Base-by-base conservation (phyloP, 1,140 invertebrate genomes). In the Schlechtendalia chinensis region DNA sequence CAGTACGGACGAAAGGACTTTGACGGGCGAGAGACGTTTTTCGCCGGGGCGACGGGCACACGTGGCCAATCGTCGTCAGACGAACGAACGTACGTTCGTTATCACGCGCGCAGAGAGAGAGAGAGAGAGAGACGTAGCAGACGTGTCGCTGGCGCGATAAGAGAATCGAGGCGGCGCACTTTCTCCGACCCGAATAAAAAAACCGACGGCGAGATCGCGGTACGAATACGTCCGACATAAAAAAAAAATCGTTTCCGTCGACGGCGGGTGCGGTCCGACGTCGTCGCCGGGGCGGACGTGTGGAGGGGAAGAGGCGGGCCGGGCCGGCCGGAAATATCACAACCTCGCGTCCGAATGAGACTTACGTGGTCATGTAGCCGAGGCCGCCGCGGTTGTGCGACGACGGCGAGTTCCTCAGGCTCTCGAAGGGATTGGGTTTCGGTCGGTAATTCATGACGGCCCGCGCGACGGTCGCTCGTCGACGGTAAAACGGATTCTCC, bases 111-210 rank as follows among this genome's bases (percentile, higher is more conserved):
- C 65, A 5, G n/a, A n/a, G n/a, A n/a, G n/a, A n/a, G n/a, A n/a
- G n/a, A n/a, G n/a, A n/a, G n/a, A n/a, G n/a, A n/a, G n/a, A n/a
- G n/a, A 56, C 8, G n/a, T n/a, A 19, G 1, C 19, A 56, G 22
- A 59, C 56, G 56, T 1, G 56, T 39, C n/a, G 12, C 4, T 12
- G 11, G 3, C 29, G 32, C 47, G 75, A 79, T 63, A 79, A 63
- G 6, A 63, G 19, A 10, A 22, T 4, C 5, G 4, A 5, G 39
- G 5, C 5, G 39, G n/a, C 17, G 27, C 56, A 63, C 75, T 79
- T 79, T 79, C 75, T 79, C 59, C 58, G 75, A 79, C 75, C 75
- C 75, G 45, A 79, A 61, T 79, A 77, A 39, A 39, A 39, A 3
- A 39, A n/a, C 22, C 22, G 58, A 45, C 32, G 32, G 32, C 32